These are phyloP conservation scores for Endomychus coccineus DNA, from an alignment of 2,888 invertebrate species.

Conservation along the genomic window DNA sequence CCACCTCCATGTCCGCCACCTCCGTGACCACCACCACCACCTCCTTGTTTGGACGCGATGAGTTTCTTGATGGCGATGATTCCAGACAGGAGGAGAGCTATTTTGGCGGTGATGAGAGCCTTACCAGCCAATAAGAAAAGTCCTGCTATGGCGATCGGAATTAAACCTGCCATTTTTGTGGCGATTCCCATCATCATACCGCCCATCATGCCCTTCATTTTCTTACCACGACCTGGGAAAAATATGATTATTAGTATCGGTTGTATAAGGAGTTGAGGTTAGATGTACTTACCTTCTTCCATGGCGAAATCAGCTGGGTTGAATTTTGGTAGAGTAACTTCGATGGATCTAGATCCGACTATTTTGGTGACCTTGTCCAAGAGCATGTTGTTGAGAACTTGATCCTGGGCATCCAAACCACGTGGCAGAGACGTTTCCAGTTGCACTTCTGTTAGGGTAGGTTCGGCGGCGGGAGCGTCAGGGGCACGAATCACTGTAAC, in stretches of 20 bases:
- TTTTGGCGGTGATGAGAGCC: slow-evolving; percentile 72
- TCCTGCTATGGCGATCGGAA: slow-evolving; percentile 72
- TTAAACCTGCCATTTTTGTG: slow-evolving; percentile 76
- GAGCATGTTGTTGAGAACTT: slow-evolving; percentile 59
- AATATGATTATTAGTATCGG: not conserved
- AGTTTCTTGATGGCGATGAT: slow-evolving; percentile 79
- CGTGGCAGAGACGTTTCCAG: slow-evolving; percentile 63
- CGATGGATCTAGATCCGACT: slow-evolving; percentile 67
- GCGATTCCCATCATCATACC: slow-evolving; percentile 86
- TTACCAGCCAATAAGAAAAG: slow-evolving; percentile 78
- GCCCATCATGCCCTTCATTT: slow-evolving; percentile 87
- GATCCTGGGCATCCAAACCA: slow-evolving; percentile 58
- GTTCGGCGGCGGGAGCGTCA: slow-evolving; percentile 30
- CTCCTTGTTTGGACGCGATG: slow-evolving; percentile 58
- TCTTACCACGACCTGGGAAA: slow-evolving; percentile 35
- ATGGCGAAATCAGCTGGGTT: slow-evolving; percentile 60
- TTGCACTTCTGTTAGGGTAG: slow-evolving; percentile 56
- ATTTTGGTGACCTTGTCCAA: slow-evolving; percentile 64
- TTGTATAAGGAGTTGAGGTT: not conserved
- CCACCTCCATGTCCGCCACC: slow-evolving; percentile 33
- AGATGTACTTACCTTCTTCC: slow-evolving; percentile 59
- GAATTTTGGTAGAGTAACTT: slow-evolving; percentile 68
- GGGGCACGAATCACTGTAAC: slow-evolving; percentile 56
- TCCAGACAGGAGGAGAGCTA: slow-evolving; percentile 71
- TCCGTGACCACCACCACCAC: slow-evolving; percentile 42